Conservation (phyloP, 2,888 invertebrate species). For the Rugalucina vietnamica region DNA sequence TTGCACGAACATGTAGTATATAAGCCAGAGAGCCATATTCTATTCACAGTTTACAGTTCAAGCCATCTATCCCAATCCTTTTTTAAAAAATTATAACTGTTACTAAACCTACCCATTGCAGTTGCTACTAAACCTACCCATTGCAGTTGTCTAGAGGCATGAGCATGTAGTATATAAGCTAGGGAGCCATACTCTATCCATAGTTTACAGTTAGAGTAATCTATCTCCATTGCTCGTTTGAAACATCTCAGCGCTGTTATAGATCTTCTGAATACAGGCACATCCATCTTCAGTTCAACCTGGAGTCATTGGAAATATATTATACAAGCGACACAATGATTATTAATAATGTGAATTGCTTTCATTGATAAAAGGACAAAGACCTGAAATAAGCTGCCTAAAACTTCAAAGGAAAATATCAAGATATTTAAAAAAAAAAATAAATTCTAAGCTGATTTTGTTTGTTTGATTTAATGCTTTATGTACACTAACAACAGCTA, state of each 20-base stretch:
- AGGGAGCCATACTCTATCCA: conserved; percentile 97
- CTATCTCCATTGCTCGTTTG: conserved; percentile 90
- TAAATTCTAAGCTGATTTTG: too few relatives aligned
- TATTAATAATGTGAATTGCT: too few relatives aligned
- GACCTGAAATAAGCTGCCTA: too few relatives aligned
- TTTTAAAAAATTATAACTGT: conserved; percentile 92
- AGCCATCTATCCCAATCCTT: conserved; percentile 90
- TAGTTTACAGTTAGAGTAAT: conserved; percentile 88
- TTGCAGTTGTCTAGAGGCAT: conserved; percentile 93
- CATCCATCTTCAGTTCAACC: conserved; percentile 81
- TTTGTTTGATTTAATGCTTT: too few relatives aligned
- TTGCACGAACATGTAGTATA: conserved; percentile 93
- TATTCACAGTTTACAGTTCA: conserved; percentile 90
- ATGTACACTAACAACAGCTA: too few relatives aligned
- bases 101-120: conserved; percentile 79
- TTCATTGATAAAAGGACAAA: too few relatives aligned
- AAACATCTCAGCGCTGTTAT: conserved; percentile 91
- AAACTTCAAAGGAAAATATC: too few relatives aligned
- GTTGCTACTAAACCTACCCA: conserved; percentile 88
- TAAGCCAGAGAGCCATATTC: conserved; percentile 97
- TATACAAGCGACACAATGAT: too few relatives aligned
- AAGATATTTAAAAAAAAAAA: too few relatives aligned
- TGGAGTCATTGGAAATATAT: conserved; percentile 38
- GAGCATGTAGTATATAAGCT: conserved; percentile 95
- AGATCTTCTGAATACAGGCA: conserved; percentile 84